Base-by-base conservation (phyloP, 2,888 invertebrate species). In the Apomyelois bistriatella region DNA sequence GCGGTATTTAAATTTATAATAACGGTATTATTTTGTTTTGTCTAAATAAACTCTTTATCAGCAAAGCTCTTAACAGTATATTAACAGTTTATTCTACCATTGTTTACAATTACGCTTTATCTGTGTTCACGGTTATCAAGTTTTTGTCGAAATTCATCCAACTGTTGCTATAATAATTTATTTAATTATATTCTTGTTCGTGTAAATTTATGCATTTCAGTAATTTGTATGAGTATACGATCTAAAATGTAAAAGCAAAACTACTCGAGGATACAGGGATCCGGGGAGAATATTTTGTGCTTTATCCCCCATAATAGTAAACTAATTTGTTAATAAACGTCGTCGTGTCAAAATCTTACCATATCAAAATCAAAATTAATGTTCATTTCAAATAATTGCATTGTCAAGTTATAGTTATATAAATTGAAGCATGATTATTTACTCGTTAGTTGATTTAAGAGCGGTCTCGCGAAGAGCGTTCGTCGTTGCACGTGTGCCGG, bases 41-140 rank as follows among this genome's bases (percentile, higher is more conserved):
- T 80, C 79, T 80, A 81, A 82, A 78, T 81, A 78, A 66, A 70
- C 60, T 67, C 63, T 62, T 78, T 82, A 82, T 82, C 82, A 66
- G 64, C 59, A 59, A 63, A 78, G 76, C 82, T 81, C 80, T 79
- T 81, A 80, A 76, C 67, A 72, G 80, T 75, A 76, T 75, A 72
- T 69, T 65, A 62, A 66, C 64, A 68, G 71, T 72, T 66, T 61
- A 63, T 59, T 58, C 68, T 70, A 68, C 76, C 70, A 81, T 83
- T 88, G 84, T 89, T 89, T 86, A 88, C 82, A 85, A 82, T 80
- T 75, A 75, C 78, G 79, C 70, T 76, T 85, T 87, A 86, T 86
- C 85, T 66, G 60, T 67, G 64, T 76, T 69, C 69, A 68, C 76
- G 74, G 77, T 84, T 85, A 86, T 85, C 82, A 75, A 73, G 52